A percentile compares a stretch with the other conserved stretches of the same genome.
Conservation (phyloP, 2,888 invertebrate genomes). For the Pachymerium ferrugineum region DNA sequence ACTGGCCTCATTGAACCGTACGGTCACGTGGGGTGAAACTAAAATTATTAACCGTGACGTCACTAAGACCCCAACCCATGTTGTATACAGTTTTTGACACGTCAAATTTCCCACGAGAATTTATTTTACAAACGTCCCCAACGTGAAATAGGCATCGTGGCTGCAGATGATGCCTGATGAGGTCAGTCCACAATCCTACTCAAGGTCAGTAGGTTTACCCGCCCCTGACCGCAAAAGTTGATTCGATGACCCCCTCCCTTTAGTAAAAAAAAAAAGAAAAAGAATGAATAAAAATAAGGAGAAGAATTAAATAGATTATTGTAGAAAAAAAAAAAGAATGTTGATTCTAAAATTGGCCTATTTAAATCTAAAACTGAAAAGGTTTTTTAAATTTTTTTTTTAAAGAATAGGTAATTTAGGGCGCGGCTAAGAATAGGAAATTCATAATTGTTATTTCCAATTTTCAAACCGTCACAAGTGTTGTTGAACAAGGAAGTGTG, state of each 20-base stretch:
- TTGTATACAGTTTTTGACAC: not conserved
- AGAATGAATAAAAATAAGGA: not conserved
- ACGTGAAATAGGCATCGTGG: not conserved
- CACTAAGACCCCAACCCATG: not conserved
- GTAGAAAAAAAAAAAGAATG: no score
- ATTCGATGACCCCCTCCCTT: not conserved
- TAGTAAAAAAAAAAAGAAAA: not conserved
- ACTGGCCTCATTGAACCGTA: not conserved
- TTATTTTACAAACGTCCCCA: not conserved
- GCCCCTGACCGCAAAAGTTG: slow-evolving; percentile 11
- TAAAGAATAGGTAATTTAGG: no score
- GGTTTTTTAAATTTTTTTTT: no score
- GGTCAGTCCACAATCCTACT: slow-evolving; percentile 6
- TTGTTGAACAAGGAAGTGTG: slow-evolving; percentile 20
- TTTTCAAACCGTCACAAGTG: slow-evolving; percentile 7
- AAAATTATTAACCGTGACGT: not conserved
- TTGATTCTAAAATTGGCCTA: no score
- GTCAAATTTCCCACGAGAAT: not conserved
- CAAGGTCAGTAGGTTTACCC: slow-evolving; percentile 16
- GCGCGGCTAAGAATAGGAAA: no score
- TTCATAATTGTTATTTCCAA: no score
- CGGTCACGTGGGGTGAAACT: not conserved
- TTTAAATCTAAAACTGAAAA: no score
- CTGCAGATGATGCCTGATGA: slow-evolving; percentile 14
- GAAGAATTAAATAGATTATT: not conserved